Evolutionary conservation across 2,797 vertebrate species (phyloP).

Genomic region (Neosilurus hyrtlii): DNA sequence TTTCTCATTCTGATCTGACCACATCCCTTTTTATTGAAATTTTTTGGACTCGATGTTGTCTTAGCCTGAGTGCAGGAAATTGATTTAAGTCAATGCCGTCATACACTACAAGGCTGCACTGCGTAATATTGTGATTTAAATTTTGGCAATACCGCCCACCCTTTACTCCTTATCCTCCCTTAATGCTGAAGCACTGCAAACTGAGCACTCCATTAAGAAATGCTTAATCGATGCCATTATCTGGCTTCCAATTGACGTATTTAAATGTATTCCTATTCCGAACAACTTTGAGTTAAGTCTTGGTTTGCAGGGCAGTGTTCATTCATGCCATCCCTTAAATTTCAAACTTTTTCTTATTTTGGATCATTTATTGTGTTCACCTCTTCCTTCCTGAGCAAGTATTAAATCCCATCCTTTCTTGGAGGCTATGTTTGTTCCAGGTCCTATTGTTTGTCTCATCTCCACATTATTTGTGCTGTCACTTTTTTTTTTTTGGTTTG

Average conservation of each 20-base stretch:
- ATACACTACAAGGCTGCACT: not conserved
- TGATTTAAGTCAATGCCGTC: not conserved
- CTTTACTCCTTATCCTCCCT: not conserved
- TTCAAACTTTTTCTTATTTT: constrained; percentile 16
- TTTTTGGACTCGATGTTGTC: too few relatives aligned
- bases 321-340: not conserved
- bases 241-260: not conserved
- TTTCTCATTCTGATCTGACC: too few relatives aligned
- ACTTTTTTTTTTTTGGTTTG: not conserved
- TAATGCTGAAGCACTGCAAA: constrained; percentile 50
- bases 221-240: not conserved
- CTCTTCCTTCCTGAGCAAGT: constrained; percentile 32
- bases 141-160: constrained; percentile 27
- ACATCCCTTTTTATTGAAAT: too few relatives aligned
- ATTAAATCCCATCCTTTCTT: constrained; percentile 13
- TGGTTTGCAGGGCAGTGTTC: constrained; percentile 23
- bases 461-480: not conserved
- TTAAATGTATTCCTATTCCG: not conserved
- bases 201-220: constrained; percentile 22
- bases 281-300: not conserved
- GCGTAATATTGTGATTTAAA: not conserved
- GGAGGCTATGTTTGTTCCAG: constrained; percentile 30
- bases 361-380: constrained; percentile 6
- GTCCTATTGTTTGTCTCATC: constrained; percentile 11
- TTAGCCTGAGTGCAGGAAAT: not conserved